phyloP scores from a whole-genome alignment of 2,113 vertebrate genomes.

The Tautogolabrus adspersus region DNA sequence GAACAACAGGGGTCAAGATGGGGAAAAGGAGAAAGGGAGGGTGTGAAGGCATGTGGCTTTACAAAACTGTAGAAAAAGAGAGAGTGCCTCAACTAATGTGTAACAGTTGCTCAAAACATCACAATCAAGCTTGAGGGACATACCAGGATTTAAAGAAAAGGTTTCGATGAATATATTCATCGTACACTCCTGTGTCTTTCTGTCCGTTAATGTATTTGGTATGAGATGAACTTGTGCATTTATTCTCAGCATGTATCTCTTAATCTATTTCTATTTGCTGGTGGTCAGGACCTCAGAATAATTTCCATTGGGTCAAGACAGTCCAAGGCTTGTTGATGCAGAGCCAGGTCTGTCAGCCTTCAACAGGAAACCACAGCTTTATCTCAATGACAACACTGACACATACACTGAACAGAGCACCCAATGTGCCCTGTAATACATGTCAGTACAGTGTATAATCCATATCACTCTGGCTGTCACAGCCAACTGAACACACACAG shows the following conservation, averaged over 20 bases:
- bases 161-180: background rate
- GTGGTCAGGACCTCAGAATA: conserved; percentile 13
- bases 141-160: background rate
- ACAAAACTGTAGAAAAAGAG: background rate
- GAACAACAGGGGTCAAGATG: background rate
- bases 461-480: conserved; percentile 66
- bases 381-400: conserved; percentile 69
- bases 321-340: conserved; percentile 47
- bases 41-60: conserved; percentile 10
- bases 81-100: background rate
- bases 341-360: conserved; percentile 50
- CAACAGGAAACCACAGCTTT: conserved; percentile 71
- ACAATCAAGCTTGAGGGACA: conserved; percentile 13
- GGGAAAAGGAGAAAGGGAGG: background rate
- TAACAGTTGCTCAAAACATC: conserved; percentile 9
- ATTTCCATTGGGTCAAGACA: conserved; percentile 38
- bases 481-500: conserved; percentile 48
- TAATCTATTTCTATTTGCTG: conserved; percentile 18
- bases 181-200: background rate
- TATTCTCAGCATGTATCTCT: background rate
- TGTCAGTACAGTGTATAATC: conserved; percentile 59
- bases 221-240: conserved; percentile 14
- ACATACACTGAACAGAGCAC: conserved; percentile 60
- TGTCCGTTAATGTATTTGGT: background rate
- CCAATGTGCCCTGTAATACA: conserved; percentile 56